phyloP scores from a whole-genome alignment of 2,113 vertebrate genomes.

The Narcine bancroftii region DNA sequence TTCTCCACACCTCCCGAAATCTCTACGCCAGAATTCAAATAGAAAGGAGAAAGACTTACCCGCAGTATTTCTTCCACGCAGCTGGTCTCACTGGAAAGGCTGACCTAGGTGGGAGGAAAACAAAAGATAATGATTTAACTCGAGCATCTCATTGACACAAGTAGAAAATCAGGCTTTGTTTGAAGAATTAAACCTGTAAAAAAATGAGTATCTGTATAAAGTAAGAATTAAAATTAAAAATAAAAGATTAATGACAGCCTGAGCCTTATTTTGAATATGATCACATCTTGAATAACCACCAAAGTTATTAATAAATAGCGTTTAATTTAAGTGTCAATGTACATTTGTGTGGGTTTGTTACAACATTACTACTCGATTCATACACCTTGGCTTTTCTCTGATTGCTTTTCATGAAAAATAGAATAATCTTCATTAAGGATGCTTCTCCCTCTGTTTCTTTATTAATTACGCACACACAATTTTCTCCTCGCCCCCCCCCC shows the following conservation, averaged over 20 bases:
- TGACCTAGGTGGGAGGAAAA: slow-evolving; percentile 67
- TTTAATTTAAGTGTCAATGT: neutral
- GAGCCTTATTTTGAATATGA: too few species aligned
- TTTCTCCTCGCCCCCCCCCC: neutral
- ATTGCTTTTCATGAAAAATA: neutral
- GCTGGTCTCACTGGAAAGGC: slow-evolving; percentile 83
- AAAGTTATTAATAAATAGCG: neutral
- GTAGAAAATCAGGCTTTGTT: neutral
- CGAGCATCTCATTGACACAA: neutral
- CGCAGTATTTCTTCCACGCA: slow-evolving; percentile 94
- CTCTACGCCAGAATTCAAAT: neutral
- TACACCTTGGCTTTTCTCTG: neutral
- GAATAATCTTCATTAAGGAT: too few species aligned
- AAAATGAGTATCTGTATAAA: neutral
- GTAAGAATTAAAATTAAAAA: neutral
- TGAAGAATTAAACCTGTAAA: neutral
- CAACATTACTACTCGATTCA: neutral
- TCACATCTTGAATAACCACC: neutral
- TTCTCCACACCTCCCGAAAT: too few species aligned
- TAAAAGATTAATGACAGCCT: too few species aligned
- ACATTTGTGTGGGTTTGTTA: neutral
- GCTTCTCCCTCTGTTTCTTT: neutral
- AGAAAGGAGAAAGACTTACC: slow-evolving; percentile 62
- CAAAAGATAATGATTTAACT: neutral
- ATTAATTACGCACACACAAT: neutral